These are phyloP conservation scores for Hyla sarda DNA, from an alignment of 2,113 vertebrate species.

Conservation along the genomic window DNA sequence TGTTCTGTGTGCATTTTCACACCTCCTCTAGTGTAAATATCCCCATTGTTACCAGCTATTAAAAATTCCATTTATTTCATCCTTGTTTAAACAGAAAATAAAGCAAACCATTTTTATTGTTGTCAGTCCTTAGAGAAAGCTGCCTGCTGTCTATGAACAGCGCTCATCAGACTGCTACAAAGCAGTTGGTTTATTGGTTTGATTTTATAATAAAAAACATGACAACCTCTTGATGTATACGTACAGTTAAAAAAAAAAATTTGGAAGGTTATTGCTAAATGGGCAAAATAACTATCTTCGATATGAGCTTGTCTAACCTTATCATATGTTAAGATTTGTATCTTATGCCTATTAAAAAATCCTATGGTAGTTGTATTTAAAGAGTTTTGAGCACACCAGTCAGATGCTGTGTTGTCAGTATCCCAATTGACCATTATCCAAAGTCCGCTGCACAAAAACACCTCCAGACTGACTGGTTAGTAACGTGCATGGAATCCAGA, in stretches of 20 bases:
- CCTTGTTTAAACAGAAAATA: conserved; percentile 46
- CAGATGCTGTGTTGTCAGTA: no score
- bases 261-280: background rate
- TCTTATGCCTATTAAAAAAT: no score
- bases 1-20: conserved; percentile 36
- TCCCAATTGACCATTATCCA: no score
- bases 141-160: conserved; percentile 47
- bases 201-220: conserved; percentile 50
- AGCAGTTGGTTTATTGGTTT: conserved; percentile 37
- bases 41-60: conserved; percentile 40
- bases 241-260: conserved; percentile 29
- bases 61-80: conserved; percentile 52
- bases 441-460: no score
- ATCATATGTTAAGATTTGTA: background rate
- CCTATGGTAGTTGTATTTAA: no score
- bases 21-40: conserved; percentile 38
- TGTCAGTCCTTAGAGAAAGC: conserved; percentile 51
- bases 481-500: no score
- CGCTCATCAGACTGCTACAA: conserved; percentile 48
- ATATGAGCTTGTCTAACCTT: no score
- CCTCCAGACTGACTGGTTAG: no score
- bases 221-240: conserved; percentile 34
- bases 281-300: background rate
- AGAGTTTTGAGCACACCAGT: no score
- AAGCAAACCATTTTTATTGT: conserved; percentile 49